These are phyloP conservation scores for Amorpha juglandis DNA, from an alignment of 2,888 invertebrate genomes.

Conservation along the genomic window DNA sequence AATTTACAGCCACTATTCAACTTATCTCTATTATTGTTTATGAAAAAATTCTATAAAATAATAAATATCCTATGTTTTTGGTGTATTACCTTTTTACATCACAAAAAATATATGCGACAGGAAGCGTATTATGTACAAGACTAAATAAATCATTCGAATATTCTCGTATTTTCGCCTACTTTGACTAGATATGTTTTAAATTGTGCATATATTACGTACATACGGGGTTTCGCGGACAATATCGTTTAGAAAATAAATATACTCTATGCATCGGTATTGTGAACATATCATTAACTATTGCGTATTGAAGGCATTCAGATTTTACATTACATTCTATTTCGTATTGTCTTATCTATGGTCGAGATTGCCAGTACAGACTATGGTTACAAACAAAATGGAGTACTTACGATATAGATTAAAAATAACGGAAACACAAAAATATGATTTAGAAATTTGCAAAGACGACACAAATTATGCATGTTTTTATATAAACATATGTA, in stretches of 20 bases:
- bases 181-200: constrained; percentile 83
- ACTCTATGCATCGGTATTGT: constrained; percentile 65
- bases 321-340: constrained; percentile 69
- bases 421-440: constrained; percentile 27
- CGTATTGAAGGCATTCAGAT: constrained; percentile 76
- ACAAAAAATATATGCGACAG: constrained; percentile 78
- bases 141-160: constrained; percentile 61
- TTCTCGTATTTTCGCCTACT: constrained; percentile 65
- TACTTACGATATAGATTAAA: constrained; percentile 36
- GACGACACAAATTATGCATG: neutral
- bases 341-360: constrained; percentile 84
- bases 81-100: constrained; percentile 49
- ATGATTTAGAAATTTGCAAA: neutral
- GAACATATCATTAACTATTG: constrained; percentile 80
- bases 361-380: constrained; percentile 51
- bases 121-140: constrained; percentile 69
- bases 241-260: constrained; percentile 74
- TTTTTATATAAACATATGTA: constrained; percentile 14
- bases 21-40: constrained; percentile 34
- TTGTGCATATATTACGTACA: constrained; percentile 68
- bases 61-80: constrained; percentile 50
- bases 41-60: constrained; percentile 42
- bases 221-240: constrained; percentile 62
- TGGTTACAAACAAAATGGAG: constrained; percentile 32
- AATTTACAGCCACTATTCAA: constrained; percentile 31